Conservation (phyloP, 30 jellyfish, hydroid and myxozoan genomes). For the Hydractinia symbiolongicarpus region DNA sequence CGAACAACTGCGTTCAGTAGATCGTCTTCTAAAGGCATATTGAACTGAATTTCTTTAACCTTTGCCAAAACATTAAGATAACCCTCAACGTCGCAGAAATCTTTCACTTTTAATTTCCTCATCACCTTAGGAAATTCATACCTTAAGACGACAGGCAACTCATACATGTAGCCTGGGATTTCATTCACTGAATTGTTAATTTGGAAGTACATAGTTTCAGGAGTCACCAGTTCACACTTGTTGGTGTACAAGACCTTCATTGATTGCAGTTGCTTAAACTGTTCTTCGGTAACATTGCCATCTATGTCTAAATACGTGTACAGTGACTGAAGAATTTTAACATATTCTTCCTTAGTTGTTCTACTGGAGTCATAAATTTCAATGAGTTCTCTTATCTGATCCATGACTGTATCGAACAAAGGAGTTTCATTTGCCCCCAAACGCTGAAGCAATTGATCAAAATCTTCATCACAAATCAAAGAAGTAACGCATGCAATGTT, state of each 20-base stretch:
- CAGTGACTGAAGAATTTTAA: not conserved
- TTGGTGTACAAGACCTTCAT: slow-evolving; percentile 18
- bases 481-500: slow-evolving; percentile 8
- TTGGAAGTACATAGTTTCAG: slow-evolving; percentile 9
- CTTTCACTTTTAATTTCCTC: slow-evolving; percentile 41
- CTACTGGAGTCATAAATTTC: not conserved
- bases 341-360: not conserved
- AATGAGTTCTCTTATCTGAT: slow-evolving; percentile 11
- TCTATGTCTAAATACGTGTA: not conserved
- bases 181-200: not conserved
- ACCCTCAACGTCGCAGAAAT: slow-evolving; percentile 23
- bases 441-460: not conserved
- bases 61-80: slow-evolving; percentile 18
- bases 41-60: not conserved
- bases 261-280: not conserved
- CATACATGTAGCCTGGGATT: slow-evolving; percentile 42
- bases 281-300: not conserved
- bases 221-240: slow-evolving; percentile 14
- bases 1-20: slow-evolving; percentile 26
- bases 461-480: not conserved
- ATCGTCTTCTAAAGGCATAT: not conserved
- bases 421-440: slow-evolving; percentile 18
- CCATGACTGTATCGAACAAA: slow-evolving; percentile 13
- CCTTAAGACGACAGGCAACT: slow-evolving; percentile 14
- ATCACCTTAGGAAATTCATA: slow-evolving; percentile 10